phyloP scores from a whole-genome alignment of 1,140 invertebrate genomes.

The Leucophenga varia region DNA sequence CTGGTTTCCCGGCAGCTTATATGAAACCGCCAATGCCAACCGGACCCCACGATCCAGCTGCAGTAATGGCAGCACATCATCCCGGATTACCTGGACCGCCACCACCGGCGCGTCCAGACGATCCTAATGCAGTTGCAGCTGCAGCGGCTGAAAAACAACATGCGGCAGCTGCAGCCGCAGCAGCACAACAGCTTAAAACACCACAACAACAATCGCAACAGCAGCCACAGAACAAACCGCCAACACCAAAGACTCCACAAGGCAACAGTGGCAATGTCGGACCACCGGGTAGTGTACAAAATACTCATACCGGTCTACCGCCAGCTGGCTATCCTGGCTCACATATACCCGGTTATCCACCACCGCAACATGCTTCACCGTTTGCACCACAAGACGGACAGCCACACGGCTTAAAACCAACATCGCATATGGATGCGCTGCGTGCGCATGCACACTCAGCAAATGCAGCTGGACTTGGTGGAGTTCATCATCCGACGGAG shows the following conservation, averaged over 20 bases:
- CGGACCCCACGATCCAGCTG: slow-evolving; percentile 43
- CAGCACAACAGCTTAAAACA: slow-evolving; percentile 20
- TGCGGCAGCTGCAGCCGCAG: slow-evolving; percentile 26
- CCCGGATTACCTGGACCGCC: slow-evolving; percentile 40
- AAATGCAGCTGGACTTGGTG: slow-evolving; percentile 37
- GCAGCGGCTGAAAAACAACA: slow-evolving; percentile 42
- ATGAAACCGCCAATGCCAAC: slow-evolving; percentile 50
- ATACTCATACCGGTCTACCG: slow-evolving; percentile 45
- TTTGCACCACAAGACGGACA: slow-evolving; percentile 49
- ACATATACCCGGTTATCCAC: slow-evolving; percentile 50
- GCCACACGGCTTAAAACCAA: slow-evolving; percentile 46
- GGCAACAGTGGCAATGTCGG: slow-evolving; percentile 17
- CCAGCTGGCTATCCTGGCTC: slow-evolving; percentile 47
- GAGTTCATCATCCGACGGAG: slow-evolving; percentile 58
- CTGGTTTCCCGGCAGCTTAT: slow-evolving; percentile 48
- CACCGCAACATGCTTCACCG: slow-evolving; percentile 39
- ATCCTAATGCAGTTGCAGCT: slow-evolving; percentile 32
- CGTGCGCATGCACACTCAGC: slow-evolving; percentile 61
- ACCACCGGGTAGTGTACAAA: slow-evolving; percentile 31
- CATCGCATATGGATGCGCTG: slow-evolving; percentile 62
- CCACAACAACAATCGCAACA: slow-evolving; percentile 21
- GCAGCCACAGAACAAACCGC: slow-evolving; percentile 46
- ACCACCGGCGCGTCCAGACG: slow-evolving; percentile 33
- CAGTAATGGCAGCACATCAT: slow-evolving; percentile 50
- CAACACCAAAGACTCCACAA: slow-evolving; percentile 55